Conservation (phyloP, 2,888 invertebrate genomes). For the Melolontha melolontha region DNA sequence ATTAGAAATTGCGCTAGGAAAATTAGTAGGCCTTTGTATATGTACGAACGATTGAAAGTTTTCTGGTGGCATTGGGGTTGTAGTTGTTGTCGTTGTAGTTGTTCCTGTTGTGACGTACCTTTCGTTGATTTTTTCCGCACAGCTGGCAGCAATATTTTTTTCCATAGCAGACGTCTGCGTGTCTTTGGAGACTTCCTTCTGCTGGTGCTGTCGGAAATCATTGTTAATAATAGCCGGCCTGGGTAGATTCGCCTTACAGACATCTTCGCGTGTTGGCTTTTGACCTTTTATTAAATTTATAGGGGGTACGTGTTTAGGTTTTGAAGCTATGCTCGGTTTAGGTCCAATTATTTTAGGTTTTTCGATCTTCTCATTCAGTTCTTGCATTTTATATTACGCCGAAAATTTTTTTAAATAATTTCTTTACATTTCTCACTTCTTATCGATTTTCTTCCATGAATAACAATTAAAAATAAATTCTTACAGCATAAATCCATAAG, state of each 20-base stretch:
- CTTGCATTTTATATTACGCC: constrained; percentile 55
- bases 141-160: constrained; percentile 10
- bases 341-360: constrained; percentile 62
- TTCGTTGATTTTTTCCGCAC: constrained; percentile 26
- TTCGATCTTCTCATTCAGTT: constrained; percentile 53
- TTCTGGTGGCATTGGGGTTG: constrained; percentile 12
- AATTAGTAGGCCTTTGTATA: constrained; percentile 42
- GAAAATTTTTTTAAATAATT: constrained; percentile 2
- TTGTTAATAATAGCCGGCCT: constrained; percentile 28
- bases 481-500: too few relatives aligned
- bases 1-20: constrained; percentile 39
- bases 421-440: background rate
- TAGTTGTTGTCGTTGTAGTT: constrained; percentile 1
- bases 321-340: constrained; percentile 62
- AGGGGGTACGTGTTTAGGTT: constrained; percentile 65
- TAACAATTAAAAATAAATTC: too few relatives aligned
- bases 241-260: constrained; percentile 39
- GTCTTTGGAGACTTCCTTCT: constrained; percentile 28
- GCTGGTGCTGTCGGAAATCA: constrained; percentile 28
- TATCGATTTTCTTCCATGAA: too few relatives aligned
- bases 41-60: constrained; percentile 38
- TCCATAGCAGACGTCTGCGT: constrained; percentile 22
- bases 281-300: constrained; percentile 58
- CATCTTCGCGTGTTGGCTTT: constrained; percentile 43
- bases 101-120: constrained; percentile 7